phyloP scores from a whole-genome alignment of 1,140 invertebrate genomes.

The Galleria mellonella region DNA sequence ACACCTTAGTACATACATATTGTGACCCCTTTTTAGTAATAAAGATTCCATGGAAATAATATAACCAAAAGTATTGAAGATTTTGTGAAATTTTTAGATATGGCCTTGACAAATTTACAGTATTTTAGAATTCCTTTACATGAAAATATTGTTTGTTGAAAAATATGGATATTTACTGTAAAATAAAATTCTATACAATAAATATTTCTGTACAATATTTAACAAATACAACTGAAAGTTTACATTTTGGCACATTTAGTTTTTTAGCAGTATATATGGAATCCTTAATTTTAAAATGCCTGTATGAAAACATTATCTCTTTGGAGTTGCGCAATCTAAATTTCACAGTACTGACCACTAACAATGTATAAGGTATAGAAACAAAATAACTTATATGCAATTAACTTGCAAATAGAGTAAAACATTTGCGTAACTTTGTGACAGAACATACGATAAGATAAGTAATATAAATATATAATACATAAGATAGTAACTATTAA shows the following conservation, averaged over 20 bases:
- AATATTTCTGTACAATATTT: conserved; percentile 15
- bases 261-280: too few relatives aligned
- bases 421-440: conserved; percentile 12
- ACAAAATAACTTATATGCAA: neutral
- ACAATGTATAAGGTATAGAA: conserved; percentile 31
- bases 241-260: conserved; percentile 46
- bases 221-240: conserved; percentile 20
- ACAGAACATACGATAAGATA: too few relatives aligned
- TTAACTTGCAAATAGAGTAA: conserved; percentile 22
- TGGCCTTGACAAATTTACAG: too few relatives aligned
- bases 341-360: conserved; percentile 38
- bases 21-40: conserved; percentile 52
- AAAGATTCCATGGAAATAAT: conserved; percentile 3
- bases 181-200: conserved; percentile 3
- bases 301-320: conserved; percentile 26
- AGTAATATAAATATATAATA: too few relatives aligned
- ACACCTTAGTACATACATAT: conserved; percentile 62
- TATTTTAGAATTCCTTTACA: too few relatives aligned
- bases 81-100: neutral
- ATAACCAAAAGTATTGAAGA: conserved; percentile 21
- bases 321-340: conserved; percentile 28
- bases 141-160: too few relatives aligned
- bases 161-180: neutral
- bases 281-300: conserved; percentile 13
- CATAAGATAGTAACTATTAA: too few relatives aligned